These are phyloP conservation scores for Pantherophis alleghaniensis DNA, from an alignment of 2,797 vertebrate genomes.

Conservation along the genomic window DNA sequence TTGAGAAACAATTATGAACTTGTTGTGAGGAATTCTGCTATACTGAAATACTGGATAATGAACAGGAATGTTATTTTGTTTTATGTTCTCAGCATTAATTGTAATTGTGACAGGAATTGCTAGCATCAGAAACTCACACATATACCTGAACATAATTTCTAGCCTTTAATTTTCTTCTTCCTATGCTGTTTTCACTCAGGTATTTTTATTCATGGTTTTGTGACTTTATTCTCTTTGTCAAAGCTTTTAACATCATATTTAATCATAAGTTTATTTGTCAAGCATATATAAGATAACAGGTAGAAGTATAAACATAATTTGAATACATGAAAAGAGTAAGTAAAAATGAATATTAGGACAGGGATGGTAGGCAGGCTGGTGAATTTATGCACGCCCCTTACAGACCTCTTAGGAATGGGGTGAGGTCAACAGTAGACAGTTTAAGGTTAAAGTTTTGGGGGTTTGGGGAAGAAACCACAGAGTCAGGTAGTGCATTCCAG, in stretches of 20 bases:
- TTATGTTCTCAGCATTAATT: not conserved
- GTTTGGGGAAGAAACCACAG: too few species aligned
- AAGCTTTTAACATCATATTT: slow-evolving; percentile 45
- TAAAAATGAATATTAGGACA: too few species aligned
- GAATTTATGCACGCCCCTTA: too few species aligned
- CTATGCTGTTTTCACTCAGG: not conserved
- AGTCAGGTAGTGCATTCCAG: too few species aligned
- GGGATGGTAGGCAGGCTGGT: fast-evolving
- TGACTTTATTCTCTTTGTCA: not conserved
- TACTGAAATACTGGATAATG: not conserved
- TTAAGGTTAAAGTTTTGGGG: too few species aligned
- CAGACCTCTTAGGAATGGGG: too few species aligned
- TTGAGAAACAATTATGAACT: not conserved
- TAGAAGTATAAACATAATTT: too few species aligned
- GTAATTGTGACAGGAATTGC: not conserved
- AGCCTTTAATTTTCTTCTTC: not conserved
- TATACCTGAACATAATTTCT: not conserved
- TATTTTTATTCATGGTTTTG: not conserved
- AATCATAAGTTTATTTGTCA: too few species aligned
- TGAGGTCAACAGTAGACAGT: too few species aligned
- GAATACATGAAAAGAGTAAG: too few species aligned
- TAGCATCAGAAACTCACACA: not conserved
- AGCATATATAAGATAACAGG: too few species aligned
- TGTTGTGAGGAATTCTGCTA: not conserved
- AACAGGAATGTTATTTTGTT: not conserved